Evolutionary conservation across 2,113 vertebrate species (phyloP).

Genomic region (Crotalus viridis): DNA sequence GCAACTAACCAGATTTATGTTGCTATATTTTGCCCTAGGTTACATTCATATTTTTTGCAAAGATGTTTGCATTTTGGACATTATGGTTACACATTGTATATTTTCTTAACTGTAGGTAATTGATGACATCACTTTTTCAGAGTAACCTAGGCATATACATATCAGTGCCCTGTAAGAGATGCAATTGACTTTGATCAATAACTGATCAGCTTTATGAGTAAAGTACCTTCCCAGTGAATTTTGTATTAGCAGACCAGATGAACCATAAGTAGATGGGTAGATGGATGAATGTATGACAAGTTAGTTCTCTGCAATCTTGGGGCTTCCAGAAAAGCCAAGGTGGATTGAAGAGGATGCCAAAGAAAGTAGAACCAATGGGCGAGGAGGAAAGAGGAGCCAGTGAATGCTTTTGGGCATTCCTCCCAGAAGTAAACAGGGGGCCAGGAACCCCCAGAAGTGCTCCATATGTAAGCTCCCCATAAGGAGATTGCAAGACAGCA

Average conservation of each 20-base stretch:
- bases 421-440: neutral
- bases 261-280: neutral
- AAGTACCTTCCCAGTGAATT: neutral
- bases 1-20: constrained; percentile 4
- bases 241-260: neutral
- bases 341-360: neutral
- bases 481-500: too few relatives aligned
- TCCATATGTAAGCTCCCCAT: neutral
- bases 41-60: constrained; percentile 5
- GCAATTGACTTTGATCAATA: neutral
- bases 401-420: neutral
- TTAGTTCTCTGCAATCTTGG: neutral
- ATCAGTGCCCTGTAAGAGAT: neutral
- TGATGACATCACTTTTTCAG: neutral
- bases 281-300: neutral
- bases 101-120: neutral
- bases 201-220: neutral
- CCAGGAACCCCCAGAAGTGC: neutral
- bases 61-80: neutral
- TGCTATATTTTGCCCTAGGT: constrained; percentile 18
- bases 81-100: neutral
- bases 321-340: neutral
- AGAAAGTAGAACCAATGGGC: neutral
- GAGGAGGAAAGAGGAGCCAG: neutral
- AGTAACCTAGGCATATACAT: neutral